Evolutionary conservation across 2,888 invertebrate genomes (phyloP).

Genomic region (Mechanitis mazaeus): DNA sequence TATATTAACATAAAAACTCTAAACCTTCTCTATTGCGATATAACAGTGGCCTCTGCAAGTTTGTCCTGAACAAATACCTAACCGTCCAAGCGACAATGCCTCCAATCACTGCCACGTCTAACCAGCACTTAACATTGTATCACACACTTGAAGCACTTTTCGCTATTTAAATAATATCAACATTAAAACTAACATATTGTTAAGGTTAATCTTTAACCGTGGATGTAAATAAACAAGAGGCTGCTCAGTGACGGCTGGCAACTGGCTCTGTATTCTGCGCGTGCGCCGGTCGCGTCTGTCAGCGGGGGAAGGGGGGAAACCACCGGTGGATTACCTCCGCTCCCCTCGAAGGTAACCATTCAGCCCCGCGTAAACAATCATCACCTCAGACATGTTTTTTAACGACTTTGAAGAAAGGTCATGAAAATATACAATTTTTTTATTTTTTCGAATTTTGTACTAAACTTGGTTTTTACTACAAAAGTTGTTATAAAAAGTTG

Average conservation of each 20-base stretch:
- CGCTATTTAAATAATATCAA: constrained; percentile 5
- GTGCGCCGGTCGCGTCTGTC: constrained; percentile 55
- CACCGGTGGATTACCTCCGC: constrained; percentile 44
- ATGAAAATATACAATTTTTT: not conserved
- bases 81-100: constrained; percentile 46
- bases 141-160: constrained; percentile 14
- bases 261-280: constrained; percentile 69
- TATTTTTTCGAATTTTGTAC: not conserved
- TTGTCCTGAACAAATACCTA: constrained; percentile 50
- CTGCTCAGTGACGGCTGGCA: constrained; percentile 70
- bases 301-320: constrained; percentile 38
- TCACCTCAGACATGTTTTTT: constrained; percentile 46
- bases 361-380: constrained; percentile 60
- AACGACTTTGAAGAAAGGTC: too few species aligned
- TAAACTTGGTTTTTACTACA: too few species aligned
- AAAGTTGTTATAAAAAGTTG: not conserved
- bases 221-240: constrained; percentile 71
- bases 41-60: constrained; percentile 48
- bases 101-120: constrained; percentile 29
- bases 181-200: constrained; percentile 4
- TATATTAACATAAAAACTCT: constrained; percentile 5
- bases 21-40: constrained; percentile 36
- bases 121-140: constrained; percentile 18
- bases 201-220: constrained; percentile 21
- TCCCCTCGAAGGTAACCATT: constrained; percentile 53